These are phyloP conservation scores for Apotomis turbidana DNA, from an alignment of 2,888 invertebrate genomes.

Conservation along the genomic window DNA sequence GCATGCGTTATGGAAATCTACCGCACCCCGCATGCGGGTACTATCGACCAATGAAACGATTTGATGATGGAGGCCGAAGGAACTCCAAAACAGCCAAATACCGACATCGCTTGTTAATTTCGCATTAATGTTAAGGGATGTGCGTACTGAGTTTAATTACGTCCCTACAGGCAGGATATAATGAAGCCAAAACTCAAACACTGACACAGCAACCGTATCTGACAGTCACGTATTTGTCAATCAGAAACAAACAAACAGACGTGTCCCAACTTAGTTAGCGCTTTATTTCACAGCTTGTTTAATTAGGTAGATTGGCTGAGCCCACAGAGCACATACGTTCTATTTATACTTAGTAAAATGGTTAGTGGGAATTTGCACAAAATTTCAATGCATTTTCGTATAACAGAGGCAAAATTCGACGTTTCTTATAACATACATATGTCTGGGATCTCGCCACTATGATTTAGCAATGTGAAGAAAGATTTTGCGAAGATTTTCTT, in stretches of 20 bases:
- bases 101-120: too few species aligned
- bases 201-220: constrained; percentile 18
- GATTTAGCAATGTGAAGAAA: too few species aligned
- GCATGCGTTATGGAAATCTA: too few species aligned
- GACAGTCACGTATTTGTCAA: constrained; percentile 40
- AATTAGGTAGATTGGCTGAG: constrained; percentile 57
- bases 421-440: too few species aligned
- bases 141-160: not conserved
- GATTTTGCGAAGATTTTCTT: too few species aligned
- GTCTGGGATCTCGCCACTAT: too few species aligned
- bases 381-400: constrained; percentile 45
- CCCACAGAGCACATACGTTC: constrained; percentile 46
- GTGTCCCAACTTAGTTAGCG: constrained; percentile 50
- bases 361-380: constrained; percentile 45
- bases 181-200: constrained; percentile 16
- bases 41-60: too few species aligned
- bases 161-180: constrained; percentile 4
- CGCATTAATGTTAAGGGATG: too few species aligned
- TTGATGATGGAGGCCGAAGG: too few species aligned
- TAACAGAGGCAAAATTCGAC: constrained; percentile 9
- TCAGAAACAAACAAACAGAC: constrained; percentile 32
- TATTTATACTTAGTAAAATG: constrained; percentile 46
- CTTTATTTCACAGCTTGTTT: constrained; percentile 56
- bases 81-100: too few species aligned
- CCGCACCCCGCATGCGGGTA: too few species aligned